These are phyloP conservation scores for Aphaenogaster rudis DNA, from an alignment of 1,140 invertebrate genomes.

Conservation along the genomic window DNA sequence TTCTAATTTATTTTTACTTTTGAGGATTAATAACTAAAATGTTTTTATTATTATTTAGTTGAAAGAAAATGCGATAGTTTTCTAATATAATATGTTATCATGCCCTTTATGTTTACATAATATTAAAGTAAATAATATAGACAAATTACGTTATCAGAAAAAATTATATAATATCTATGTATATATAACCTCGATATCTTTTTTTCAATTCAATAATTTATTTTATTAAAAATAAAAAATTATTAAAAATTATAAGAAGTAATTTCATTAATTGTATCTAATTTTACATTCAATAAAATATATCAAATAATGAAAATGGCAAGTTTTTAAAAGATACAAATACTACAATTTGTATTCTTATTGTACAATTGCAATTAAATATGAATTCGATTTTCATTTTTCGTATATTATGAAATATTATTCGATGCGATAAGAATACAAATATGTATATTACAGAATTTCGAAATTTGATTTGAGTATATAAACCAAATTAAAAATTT, in stretches of 20 bases:
- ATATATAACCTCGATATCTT: background rate
- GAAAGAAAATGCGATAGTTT: conserved; percentile 17
- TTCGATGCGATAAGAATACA: conserved; percentile 5
- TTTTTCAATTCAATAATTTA: background rate
- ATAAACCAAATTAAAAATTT: background rate
- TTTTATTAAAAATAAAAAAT: conserved; percentile 28
- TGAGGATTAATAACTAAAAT: background rate
- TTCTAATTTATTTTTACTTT: conserved; percentile 1
- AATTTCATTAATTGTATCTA: background rate
- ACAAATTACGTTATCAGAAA: background rate
- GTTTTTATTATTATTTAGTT: background rate
- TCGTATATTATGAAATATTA: background rate
- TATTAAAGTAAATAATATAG: conserved; percentile 6
- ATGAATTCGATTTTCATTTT: background rate
- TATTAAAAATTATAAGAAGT: background rate
- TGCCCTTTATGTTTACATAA: background rate
- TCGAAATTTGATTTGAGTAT: background rate
- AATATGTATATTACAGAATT: conserved; percentile 15
- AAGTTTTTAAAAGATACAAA: background rate
- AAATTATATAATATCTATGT: background rate
- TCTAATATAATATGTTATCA: background rate
- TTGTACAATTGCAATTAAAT: conserved; percentile 13
- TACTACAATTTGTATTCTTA: background rate
- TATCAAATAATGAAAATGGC: background rate
- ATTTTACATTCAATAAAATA: conserved; percentile 4